phyloP scores from a whole-genome alignment of 2,113 vertebrate genomes.

The Turdus rufiventris region DNA sequence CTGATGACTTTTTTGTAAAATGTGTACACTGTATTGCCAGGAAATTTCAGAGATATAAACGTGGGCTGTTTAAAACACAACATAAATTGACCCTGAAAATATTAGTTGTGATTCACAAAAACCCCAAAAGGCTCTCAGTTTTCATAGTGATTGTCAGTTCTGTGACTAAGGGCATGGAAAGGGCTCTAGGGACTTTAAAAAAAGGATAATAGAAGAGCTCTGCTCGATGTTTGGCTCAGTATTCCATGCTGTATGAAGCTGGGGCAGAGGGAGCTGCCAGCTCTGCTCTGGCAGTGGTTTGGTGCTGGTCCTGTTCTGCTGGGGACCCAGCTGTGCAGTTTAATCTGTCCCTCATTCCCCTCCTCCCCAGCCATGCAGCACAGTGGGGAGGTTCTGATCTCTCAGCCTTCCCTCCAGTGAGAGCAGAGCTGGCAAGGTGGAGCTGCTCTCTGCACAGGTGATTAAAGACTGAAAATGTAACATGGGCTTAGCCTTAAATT shows the following conservation, averaged over 20 bases:
- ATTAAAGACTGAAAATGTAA: not conserved
- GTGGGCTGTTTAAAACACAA: not conserved
- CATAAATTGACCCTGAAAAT: not conserved
- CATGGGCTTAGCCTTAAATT: not conserved
- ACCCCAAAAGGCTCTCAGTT: not conserved
- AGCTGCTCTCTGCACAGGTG: not conserved
- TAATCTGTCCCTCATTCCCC: not conserved
- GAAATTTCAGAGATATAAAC: not conserved
- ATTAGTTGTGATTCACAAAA: not conserved
- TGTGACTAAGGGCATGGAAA: not conserved
- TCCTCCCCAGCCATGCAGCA: not conserved
- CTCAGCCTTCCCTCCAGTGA: not conserved
- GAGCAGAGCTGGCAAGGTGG: not conserved
- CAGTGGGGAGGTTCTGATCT: not conserved
- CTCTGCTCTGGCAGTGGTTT: not conserved
- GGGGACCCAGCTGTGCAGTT: not conserved
- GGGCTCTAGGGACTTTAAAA: not conserved
- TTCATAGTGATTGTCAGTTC: not conserved
- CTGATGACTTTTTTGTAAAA: not conserved
- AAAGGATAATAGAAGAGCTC: not conserved
- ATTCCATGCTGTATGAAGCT: rapidly evolving
- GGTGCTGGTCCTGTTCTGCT: not conserved
- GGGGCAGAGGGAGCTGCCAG: not conserved
- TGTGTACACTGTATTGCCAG: rapidly evolving
- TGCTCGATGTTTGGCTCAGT: not conserved